Evolutionary conservation across 2,113 vertebrate genomes (phyloP), one percentile per base, ranked within the genome.

Genomic region (Oncorhynchus nerka): DNA sequence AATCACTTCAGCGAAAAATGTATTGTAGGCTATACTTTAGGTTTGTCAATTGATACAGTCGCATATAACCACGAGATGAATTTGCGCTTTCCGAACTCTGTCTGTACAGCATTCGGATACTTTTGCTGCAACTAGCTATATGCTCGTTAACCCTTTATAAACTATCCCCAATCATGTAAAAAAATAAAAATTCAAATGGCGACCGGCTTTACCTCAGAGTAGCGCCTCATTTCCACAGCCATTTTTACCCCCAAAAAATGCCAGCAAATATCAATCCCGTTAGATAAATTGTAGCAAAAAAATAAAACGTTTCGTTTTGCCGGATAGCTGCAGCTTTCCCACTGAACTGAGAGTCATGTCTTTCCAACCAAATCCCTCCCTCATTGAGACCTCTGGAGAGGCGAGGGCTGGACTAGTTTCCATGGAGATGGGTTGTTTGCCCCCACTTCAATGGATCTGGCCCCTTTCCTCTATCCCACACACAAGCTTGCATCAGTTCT

Each of bases 361-460:
- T 91, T 86, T 87, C 88, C 84, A 83, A 88, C 59, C 59, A 84
- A 91, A 90, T 80, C 86, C 84, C 87, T 85, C 45, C 68, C 83
- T 87, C 81, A 84, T 84, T 74, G 67, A 83, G 87, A 80, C 83
- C 51, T 79, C 83, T 86, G 81, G 77, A 81, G 82, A 80, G 72
- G 68, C 75, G 88, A 79, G 90, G 93, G 93, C 91, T 86, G 93
- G 88, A 88, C 91, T 88, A 90, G 90, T 94, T 85, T 48, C 90
- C 87, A 86, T 89, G 86, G 92, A 75, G 70, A 93, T 88, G 81
- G 77, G 79, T 88, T 91, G 89, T 91, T 93, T 93, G 88, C 86
- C 90, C 92, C 88, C 87, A 65, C 86, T 81, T 82, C 86, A 74
- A 77, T 11, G 67, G 86, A 79, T 79, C 88, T 85, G 78, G 76